These are phyloP conservation scores for Cabera pusaria DNA, from an alignment of 2,888 invertebrate species.

Conservation along the genomic window DNA sequence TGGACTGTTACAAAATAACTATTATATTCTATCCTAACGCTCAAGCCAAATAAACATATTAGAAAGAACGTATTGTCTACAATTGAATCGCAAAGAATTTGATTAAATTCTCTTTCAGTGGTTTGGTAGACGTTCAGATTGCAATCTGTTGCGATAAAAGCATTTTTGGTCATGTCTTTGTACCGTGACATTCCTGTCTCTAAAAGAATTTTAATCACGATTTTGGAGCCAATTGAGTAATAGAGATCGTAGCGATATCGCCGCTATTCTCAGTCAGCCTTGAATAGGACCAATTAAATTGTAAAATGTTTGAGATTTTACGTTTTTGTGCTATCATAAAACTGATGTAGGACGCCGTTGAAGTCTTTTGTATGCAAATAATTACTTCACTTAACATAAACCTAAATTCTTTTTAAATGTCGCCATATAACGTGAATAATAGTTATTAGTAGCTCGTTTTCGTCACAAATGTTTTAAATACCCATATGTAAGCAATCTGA, in stretches of 20 bases:
- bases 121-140: constrained; percentile 27
- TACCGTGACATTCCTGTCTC: constrained; percentile 22
- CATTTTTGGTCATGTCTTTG: constrained; percentile 27
- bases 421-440: not conserved
- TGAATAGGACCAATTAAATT: constrained; percentile 24
- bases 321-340: constrained; percentile 15
- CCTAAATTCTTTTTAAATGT: too few species aligned
- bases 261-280: constrained; percentile 28
- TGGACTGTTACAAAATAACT: constrained; percentile 12
- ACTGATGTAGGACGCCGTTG: constrained; percentile 22
- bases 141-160: constrained; percentile 31
- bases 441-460: constrained; percentile 1
- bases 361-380: constrained; percentile 30
- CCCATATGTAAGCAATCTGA: not conserved
- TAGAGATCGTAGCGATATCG: constrained; percentile 20
- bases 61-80: constrained; percentile 13
- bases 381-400: not conserved
- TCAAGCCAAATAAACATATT: constrained; percentile 9
- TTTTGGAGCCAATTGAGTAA: constrained; percentile 34
- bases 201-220: constrained; percentile 31
- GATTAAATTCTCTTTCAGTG: constrained; percentile 29
- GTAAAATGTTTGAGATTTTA: constrained; percentile 19
- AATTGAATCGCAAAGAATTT: constrained; percentile 29
- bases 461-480: constrained; percentile 4
- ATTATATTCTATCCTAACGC: constrained; percentile 14